Conservation (phyloP, 2,113 vertebrate species). For the Holacanthus passer region DNA sequence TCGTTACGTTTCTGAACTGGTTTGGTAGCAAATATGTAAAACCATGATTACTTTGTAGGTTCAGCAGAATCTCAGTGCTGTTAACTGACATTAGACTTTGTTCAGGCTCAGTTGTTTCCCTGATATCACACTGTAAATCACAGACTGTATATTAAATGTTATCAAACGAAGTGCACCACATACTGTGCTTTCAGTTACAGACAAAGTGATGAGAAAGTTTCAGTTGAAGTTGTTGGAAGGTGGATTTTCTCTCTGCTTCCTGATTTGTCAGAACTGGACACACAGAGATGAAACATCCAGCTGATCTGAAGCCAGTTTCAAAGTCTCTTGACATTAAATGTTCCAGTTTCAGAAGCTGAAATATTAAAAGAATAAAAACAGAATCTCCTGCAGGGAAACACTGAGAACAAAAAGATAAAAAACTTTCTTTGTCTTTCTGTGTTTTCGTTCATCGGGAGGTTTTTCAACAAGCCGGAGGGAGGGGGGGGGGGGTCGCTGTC, state of each 20-base stretch:
- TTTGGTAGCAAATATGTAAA: no score
- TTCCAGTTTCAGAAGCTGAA: constrained; percentile 26
- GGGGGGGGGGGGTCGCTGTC: neutral
- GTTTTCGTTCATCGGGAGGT: constrained; percentile 14
- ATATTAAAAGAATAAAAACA: neutral
- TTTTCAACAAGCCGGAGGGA: neutral
- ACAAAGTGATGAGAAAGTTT: no score
- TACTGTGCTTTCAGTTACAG: no score
- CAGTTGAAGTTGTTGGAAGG: neutral
- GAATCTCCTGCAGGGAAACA: constrained; percentile 23
- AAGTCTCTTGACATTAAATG: constrained; percentile 8
- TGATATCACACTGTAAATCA: no score
- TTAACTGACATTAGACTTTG: no score
- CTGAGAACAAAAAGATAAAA: constrained; percentile 22
- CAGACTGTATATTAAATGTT: no score
- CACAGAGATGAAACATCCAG: neutral
- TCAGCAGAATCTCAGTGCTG: no score
- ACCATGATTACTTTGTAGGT: no score
- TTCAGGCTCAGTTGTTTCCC: no score
- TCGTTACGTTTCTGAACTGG: no score
- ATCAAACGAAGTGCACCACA: no score
- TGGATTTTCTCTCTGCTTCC: neutral
- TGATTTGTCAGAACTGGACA: neutral
- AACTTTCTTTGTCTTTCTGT: constrained; percentile 37
- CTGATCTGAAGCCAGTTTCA: neutral